These are phyloP conservation scores for Lochmaea crataegi DNA, from an alignment of 2,888 invertebrate genomes.

Conservation along the genomic window DNA sequence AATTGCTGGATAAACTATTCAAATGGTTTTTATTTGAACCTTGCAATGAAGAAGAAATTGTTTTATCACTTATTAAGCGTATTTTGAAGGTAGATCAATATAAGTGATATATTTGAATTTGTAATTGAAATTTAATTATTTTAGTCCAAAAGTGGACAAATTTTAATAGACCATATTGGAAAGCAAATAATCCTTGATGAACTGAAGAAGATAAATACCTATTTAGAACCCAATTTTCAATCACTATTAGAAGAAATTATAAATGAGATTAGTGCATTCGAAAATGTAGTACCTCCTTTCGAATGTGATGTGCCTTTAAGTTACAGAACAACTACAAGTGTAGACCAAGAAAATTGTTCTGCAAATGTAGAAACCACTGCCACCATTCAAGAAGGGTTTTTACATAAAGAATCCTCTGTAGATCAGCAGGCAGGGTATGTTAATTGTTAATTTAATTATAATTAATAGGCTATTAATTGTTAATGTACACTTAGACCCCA, in stretches of 20 bases:
- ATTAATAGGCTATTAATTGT: not conserved
- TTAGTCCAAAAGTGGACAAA: constrained; percentile 69
- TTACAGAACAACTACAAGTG: constrained; percentile 52
- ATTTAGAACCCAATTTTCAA: constrained; percentile 63
- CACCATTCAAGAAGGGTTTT: constrained; percentile 57
- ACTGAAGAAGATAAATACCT: constrained; percentile 64
- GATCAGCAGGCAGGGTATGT: constrained; percentile 55
- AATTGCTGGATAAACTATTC: constrained; percentile 71
- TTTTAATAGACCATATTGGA: constrained; percentile 68
- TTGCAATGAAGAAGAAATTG: constrained; percentile 69
- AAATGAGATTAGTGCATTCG: constrained; percentile 62
- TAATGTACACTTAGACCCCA: constrained; percentile 6
- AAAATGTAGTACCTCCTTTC: constrained; percentile 65
- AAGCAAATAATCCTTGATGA: constrained; percentile 63
- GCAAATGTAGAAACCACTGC: constrained; percentile 55
- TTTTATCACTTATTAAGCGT: constrained; percentile 69
- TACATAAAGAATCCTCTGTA: constrained; percentile 53
- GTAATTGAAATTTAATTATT: constrained; percentile 47
- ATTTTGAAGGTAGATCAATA: constrained; percentile 68
- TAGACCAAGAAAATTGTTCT: constrained; percentile 25
- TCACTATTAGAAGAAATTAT: constrained; percentile 66
- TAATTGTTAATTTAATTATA: not conserved
- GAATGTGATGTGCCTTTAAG: constrained; percentile 63
- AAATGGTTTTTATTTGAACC: constrained; percentile 73
- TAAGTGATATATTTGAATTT: not conserved